A percentile compares a stretch with the other conserved stretches of the same genome.
Evolutionary conservation across 1,140 invertebrate species (phyloP).

Genomic region (Meloidogyne chitwoodi): DNA sequence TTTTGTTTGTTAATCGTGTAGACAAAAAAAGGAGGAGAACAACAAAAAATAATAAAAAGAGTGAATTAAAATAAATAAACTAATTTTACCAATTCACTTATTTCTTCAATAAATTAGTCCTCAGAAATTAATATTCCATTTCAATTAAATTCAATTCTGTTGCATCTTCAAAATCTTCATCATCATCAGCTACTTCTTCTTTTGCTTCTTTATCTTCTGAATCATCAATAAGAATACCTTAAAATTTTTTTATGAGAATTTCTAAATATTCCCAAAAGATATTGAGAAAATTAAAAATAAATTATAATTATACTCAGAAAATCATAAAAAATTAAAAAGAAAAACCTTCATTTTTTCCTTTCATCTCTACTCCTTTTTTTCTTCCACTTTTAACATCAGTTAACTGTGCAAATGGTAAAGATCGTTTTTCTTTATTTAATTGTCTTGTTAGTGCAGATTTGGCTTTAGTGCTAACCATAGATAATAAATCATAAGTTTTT

Average conservation of each 20-base stretch:
- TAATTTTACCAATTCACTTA: too few species aligned
- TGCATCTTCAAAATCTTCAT: not conserved
- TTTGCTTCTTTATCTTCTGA: slow-evolving; percentile 3
- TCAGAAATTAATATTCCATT: not conserved
- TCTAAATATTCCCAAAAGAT: too few species aligned
- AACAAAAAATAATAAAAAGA: too few species aligned
- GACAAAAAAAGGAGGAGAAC: too few species aligned
- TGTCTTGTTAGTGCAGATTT: slow-evolving; percentile 86
- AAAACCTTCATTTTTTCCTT: not conserved
- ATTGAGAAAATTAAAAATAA: too few species aligned
- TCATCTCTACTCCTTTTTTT: slow-evolving; percentile 2
- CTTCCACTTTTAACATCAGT: slow-evolving; percentile 2
- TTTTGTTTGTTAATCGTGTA: too few species aligned
- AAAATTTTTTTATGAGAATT: too few species aligned
- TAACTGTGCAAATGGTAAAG: slow-evolving; percentile 68
- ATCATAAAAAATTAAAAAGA: too few species aligned
- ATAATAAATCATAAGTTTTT: slow-evolving; percentile 73
- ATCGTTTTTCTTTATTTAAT: slow-evolving; percentile 77
- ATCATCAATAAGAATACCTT: too few species aligned
- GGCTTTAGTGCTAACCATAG: slow-evolving; percentile 69
- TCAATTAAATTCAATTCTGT: not conserved
- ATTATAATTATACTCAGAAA: too few species aligned
- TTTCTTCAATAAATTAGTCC: too few species aligned
- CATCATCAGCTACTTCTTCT: not conserved
- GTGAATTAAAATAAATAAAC: too few species aligned